A percentile compares a stretch with the other conserved stretches of the same genome.
Conservation (phyloP, 2,113 vertebrate species). For the Trematomus loennbergii region DNA sequence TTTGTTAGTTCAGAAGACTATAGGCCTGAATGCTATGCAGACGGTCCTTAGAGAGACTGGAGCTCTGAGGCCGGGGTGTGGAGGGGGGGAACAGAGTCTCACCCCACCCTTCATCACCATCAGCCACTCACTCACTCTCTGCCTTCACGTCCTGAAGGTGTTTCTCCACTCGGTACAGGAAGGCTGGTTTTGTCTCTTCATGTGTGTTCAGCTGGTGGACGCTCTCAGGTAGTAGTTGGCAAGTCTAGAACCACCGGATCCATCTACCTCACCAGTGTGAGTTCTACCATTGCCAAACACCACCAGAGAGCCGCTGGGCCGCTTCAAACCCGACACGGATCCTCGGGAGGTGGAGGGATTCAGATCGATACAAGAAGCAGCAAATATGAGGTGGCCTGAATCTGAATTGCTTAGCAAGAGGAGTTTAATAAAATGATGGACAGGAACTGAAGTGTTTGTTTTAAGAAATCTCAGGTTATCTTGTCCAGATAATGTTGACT, state of each 20-base stretch:
- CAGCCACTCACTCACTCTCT: slow-evolving; percentile 88
- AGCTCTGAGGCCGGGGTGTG: slow-evolving; percentile 86
- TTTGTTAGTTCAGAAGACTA: too few relatives aligned
- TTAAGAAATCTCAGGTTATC: neutral
- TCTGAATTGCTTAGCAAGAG: neutral
- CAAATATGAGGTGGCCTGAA: neutral
- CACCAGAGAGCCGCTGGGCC: slow-evolving; percentile 80
- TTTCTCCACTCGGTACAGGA: slow-evolving; percentile 1
- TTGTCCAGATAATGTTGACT: neutral
- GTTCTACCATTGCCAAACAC: slow-evolving; percentile 99
- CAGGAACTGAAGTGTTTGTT: neutral
- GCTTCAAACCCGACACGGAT: slow-evolving; percentile 15
- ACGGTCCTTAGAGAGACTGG: slow-evolving; percentile 51
- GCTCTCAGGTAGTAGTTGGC: slow-evolving; percentile 94
- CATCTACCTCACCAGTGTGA: slow-evolving; percentile 99
- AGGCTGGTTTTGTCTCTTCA: neutral
- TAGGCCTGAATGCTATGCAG: neutral
- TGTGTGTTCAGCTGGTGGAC: slow-evolving; percentile 30
- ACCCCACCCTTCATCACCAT: slow-evolving; percentile 84
- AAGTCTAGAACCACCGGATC: slow-evolving; percentile 99
- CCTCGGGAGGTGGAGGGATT: neutral
- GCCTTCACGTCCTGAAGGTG: slow-evolving; percentile 12
- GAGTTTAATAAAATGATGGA: slow-evolving; percentile 15
- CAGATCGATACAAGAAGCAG: neutral
- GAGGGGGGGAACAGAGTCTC: slow-evolving; percentile 83